Conservation (phyloP, 2,797 vertebrate species). For the Gouania willdenowi region DNA sequence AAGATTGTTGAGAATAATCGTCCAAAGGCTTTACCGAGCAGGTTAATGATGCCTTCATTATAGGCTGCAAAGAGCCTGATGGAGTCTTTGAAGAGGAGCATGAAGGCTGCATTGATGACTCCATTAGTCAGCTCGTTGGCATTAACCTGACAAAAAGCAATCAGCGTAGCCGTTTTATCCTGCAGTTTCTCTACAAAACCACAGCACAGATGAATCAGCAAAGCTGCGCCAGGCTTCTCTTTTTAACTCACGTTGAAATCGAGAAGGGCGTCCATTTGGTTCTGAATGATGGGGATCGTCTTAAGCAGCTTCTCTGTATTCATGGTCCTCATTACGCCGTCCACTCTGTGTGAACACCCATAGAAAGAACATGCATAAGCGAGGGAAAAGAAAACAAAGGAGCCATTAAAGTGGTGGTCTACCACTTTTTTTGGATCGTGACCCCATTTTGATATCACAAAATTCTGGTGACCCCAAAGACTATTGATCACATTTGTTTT, state of each 20-base stretch:
- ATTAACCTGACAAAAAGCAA: constrained; percentile 84
- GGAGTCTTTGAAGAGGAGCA: constrained; percentile 99
- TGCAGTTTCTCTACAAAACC: not conserved
- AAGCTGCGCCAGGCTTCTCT: constrained; percentile 24
- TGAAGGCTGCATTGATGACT: constrained; percentile 99
- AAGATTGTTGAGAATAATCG: not conserved
- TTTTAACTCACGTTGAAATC: constrained; percentile 95
- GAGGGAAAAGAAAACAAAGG: not conserved
- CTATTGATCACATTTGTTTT: no score
- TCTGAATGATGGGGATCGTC: constrained; percentile 99
- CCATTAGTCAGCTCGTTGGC: constrained; percentile 99
- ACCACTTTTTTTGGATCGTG: no score
- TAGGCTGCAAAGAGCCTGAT: constrained; percentile 98
- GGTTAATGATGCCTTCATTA: constrained; percentile 99
- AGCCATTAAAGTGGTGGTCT: no score
- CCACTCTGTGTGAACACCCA: constrained; percentile 78
- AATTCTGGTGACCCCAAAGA: no score
- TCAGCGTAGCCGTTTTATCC: constrained; percentile 29
- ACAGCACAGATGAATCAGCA: not conserved
- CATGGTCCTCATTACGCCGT: constrained; percentile 99
- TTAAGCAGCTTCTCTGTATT: constrained; percentile 98
- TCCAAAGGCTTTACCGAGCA: constrained; percentile 81
- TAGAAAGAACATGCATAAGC: constrained; percentile 4
- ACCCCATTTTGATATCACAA: no score
- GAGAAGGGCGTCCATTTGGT: constrained; percentile 98